These are phyloP conservation scores for Lepeophtheirus salmonis DNA, from an alignment of 1,140 invertebrate species.

Conservation along the genomic window DNA sequence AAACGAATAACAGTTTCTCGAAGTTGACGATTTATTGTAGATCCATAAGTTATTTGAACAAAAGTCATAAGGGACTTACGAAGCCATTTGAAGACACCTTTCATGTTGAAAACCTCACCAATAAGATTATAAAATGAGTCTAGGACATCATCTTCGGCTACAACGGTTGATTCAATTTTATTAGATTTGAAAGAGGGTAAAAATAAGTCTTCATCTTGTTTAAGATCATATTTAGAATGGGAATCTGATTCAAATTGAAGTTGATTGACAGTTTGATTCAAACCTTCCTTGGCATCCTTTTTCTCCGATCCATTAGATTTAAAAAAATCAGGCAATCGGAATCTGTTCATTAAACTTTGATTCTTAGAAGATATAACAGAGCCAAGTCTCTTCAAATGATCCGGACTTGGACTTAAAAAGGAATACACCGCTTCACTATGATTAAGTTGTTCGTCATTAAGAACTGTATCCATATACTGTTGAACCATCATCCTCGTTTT, in stretches of 20 bases:
- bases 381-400: conserved; percentile 55
- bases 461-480: conserved; percentile 62
- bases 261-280: too few species aligned
- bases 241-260: too few species aligned
- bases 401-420: conserved; percentile 68
- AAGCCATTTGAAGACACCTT: conserved; percentile 66
- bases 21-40: conserved; percentile 60
- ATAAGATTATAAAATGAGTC: conserved; percentile 66
- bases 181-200: neutral
- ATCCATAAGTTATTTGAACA: conserved; percentile 73
- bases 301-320: too few species aligned
- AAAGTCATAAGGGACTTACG: conserved; percentile 68
- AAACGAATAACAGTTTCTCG: conserved; percentile 59
- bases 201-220: neutral
- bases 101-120: conserved; percentile 68
- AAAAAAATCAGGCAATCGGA: conserved; percentile 60
- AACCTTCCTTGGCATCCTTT: too few species aligned
- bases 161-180: too few species aligned
- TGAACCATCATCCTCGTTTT: conserved; percentile 61
- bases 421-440: conserved; percentile 69
- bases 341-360: conserved; percentile 46
- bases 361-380: conserved; percentile 33
- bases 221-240: too few species aligned
- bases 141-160: conserved; percentile 58
- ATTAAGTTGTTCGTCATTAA: conserved; percentile 62